These are phyloP conservation scores for Uropsilus gracilis DNA, from an alignment of 2,113 vertebrate genomes.

Conservation along the genomic window DNA sequence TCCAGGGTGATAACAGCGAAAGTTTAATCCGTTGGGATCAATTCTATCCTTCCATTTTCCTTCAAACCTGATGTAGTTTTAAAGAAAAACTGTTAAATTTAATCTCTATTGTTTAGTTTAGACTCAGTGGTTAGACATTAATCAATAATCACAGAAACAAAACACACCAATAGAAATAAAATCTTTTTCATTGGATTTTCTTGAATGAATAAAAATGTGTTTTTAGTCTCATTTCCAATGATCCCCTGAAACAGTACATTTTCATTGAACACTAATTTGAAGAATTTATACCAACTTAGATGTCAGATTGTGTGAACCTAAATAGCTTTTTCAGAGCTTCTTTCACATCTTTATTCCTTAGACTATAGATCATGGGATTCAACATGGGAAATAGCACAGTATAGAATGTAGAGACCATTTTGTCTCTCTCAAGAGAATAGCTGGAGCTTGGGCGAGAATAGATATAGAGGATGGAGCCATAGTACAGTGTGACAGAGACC, in stretches of 20 bases:
- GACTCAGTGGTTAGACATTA: neutral
- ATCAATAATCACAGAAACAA: neutral
- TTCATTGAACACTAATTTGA: neutral
- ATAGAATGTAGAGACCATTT: conserved; percentile 69
- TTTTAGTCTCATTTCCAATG: rapidly evolving
- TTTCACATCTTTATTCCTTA: conserved; percentile 75
- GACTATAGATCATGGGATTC: conserved; percentile 77
- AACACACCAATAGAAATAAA: neutral
- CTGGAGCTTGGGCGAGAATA: conserved; percentile 65
- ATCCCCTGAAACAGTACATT: neutral
- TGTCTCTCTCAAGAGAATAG: conserved; percentile 64
- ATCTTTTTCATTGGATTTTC: neutral
- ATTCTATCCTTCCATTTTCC: neutral
- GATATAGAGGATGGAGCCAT: conserved; percentile 57
- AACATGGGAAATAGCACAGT: conserved; percentile 67
- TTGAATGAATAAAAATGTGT: neutral
- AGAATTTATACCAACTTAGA: neutral
- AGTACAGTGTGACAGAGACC: too few relatives aligned
- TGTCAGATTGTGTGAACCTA: neutral
- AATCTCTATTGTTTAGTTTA: neutral
- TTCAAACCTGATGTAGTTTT: neutral
- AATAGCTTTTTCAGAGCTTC: conserved; percentile 59
- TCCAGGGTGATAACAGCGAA: neutral
- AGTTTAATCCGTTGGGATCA: neutral
- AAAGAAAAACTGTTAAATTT: neutral